Conservation (phyloP, 2,113 vertebrate genomes). For the Anoplopoma fimbria region DNA sequence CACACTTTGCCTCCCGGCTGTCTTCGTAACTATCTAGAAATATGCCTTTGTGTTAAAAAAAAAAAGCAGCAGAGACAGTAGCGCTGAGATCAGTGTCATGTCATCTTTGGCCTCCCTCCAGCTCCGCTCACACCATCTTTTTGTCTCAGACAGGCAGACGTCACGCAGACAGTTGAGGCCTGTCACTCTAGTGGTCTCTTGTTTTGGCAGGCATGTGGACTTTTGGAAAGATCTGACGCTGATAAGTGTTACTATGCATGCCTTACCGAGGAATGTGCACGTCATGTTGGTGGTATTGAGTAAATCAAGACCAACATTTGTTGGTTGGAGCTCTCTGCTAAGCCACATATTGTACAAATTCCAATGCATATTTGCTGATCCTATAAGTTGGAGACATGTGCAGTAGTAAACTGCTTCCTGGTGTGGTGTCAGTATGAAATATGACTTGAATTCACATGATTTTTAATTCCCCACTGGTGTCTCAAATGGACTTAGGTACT, state of each 20-base stretch:
- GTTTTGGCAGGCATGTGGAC: constrained; percentile 63
- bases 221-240: constrained; percentile 48
- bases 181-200: constrained; percentile 66
- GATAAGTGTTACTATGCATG: constrained; percentile 47
- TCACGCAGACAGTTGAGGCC: constrained; percentile 69
- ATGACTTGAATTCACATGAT: constrained; percentile 4
- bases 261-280: constrained; percentile 53
- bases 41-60: constrained; percentile 60
- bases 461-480: constrained; percentile 14
- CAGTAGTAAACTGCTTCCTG: background rate
- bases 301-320: constrained; percentile 42
- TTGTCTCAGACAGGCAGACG: constrained; percentile 67
- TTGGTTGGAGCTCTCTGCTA: background rate
- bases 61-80: constrained; percentile 60
- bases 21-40: constrained; percentile 70
- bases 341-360: background rate
- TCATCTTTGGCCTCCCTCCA: constrained; percentile 74
- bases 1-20: constrained; percentile 51
- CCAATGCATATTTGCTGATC: background rate
- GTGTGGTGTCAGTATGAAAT: background rate
- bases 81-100: constrained; percentile 69
- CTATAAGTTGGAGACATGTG: background rate
- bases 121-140: constrained; percentile 64
- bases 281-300: constrained; percentile 32
- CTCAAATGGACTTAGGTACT: constrained; percentile 46